Conservation (phyloP, 2,113 vertebrate species). For the Rhombomys opimus region DNA sequence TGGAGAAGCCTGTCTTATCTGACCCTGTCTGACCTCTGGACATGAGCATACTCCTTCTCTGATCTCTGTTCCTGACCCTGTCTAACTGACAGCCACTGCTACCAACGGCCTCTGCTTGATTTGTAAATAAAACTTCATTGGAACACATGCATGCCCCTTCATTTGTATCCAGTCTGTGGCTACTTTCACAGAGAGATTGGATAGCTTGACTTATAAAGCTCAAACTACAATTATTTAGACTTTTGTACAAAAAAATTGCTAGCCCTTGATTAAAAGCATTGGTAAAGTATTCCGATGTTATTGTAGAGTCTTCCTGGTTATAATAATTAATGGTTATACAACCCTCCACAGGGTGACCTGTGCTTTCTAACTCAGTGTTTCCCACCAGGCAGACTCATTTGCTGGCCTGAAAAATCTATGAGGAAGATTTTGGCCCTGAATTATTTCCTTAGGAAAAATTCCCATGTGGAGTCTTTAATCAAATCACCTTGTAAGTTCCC, state of each 20-base stretch:
- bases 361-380: conserved; percentile 22
- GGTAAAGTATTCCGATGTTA: neutral
- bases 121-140: conserved; percentile 63
- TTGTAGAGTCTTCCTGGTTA: conserved; percentile 11
- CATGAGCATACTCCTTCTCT: neutral
- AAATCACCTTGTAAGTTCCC: neutral
- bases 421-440: conserved; percentile 13
- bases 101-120: neutral
- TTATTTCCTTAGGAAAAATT: conserved; percentile 22
- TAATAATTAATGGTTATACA: conserved; percentile 28
- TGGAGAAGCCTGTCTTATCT: neutral
- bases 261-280: conserved; percentile 14
- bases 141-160: neutral
- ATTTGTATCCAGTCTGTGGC: neutral
- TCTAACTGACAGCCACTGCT: neutral
- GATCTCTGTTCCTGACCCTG: too few relatives aligned
- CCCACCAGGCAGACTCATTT: neutral
- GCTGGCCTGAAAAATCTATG: neutral
- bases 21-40: neutral
- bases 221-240: neutral
- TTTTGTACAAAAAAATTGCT: neutral
- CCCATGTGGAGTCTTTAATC: neutral
- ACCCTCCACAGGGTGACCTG: neutral
- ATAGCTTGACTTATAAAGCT: neutral
- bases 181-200: neutral